Base-by-base conservation (phyloP, 2,113 vertebrate species). In the Calidris pygmaea region DNA sequence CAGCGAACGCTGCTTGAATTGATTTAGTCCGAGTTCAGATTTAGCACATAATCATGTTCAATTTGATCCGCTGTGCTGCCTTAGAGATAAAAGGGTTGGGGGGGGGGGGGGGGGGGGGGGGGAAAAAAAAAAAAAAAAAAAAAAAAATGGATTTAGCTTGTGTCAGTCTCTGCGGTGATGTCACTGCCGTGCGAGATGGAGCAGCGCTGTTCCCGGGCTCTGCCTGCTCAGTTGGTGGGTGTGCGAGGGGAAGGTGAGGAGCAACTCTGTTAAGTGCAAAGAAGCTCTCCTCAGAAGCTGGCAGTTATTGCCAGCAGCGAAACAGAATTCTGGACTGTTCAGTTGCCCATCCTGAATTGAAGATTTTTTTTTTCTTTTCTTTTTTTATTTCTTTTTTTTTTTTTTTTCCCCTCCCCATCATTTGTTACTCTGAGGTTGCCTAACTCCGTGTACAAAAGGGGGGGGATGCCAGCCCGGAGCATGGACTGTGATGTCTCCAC, bases 401-500 rank as follows among this genome's bases (percentile, higher is more conserved):
- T 5, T 39, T 81, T 65, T 21, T 22, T 53, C 10, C 2, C 3
- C 30, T 92, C 76, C 85, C 66, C 68, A 16, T 60, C 71, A 1
- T 63, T 55, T 88, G n/a, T 95, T 70, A 60, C 94, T 94, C 88
- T 21, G 93, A 97, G 95, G 92, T 77, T 92, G 76, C 95, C 91
- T 84, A 94, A 96, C 88, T 97, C 94, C 66, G 71, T 87, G 92
- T 96, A 35, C 95, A 47, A 48, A 74, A 91, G 82, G 95, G 82
- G 88, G 97, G 98, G 97, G 95, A 99, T 99, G 98, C 98, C 98
- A 97, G 98, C 98, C 91, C 98, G 97, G 92, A 98, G 97, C 97
- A 98, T 98, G 98, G 98, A 99, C 98, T 98, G 98, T 97, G 98
- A 98, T 97, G 97, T 97, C 93, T 98, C 98, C 90, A 98, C 98